Conservation (phyloP, 2,113 vertebrate genomes). For the Myrmophylax atrothorax region DNA sequence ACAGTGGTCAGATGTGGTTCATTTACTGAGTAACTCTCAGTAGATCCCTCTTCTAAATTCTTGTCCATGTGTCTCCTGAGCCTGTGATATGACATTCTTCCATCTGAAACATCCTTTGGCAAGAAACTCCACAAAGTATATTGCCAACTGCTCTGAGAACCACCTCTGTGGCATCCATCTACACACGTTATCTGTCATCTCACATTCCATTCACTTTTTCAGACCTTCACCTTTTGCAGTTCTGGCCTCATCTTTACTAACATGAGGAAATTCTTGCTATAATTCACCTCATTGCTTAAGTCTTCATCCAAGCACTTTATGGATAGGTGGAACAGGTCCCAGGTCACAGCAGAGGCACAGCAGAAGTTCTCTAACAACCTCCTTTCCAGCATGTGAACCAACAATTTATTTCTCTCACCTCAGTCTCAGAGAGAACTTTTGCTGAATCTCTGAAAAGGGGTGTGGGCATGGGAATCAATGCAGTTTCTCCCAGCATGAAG, state of each 20-base stretch:
- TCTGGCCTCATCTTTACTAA: not conserved
- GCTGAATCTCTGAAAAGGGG: not conserved
- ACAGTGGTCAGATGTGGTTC: not conserved
- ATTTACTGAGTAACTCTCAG: not conserved
- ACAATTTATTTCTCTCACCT: not conserved
- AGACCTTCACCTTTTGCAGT: not conserved
- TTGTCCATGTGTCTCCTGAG: not conserved
- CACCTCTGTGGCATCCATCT: not conserved
- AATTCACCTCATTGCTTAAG: not conserved
- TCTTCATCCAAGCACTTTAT: not conserved
- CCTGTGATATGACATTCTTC: not conserved
- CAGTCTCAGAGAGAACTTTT: not conserved
- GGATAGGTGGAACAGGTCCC: not conserved
- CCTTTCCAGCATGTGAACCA: not conserved
- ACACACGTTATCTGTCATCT: not conserved
- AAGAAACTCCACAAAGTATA: not conserved
- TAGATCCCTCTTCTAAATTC: not conserved
- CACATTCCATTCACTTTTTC: not conserved
- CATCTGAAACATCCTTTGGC: not conserved
- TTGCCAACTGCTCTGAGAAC: not conserved
- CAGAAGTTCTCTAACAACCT: not conserved
- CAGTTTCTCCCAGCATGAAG: not conserved
- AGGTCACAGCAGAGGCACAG: not conserved
- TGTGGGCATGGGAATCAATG: not conserved
- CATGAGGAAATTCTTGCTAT: not conserved